These are phyloP conservation scores for Gambusia affinis DNA, from an alignment of 2,113 vertebrate genomes.

Conservation along the genomic window DNA sequence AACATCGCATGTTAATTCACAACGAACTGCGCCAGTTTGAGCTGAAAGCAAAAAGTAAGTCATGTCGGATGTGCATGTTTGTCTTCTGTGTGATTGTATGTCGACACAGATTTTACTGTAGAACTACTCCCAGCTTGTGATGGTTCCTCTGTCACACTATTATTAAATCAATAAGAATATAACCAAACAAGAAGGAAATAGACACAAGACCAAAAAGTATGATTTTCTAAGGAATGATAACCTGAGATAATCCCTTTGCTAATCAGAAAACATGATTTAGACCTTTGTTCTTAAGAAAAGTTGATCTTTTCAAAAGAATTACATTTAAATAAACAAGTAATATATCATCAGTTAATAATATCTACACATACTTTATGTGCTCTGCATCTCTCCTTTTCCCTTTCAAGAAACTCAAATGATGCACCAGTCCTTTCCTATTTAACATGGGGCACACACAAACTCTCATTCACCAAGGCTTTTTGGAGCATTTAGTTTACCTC, in stretches of 20 bases:
- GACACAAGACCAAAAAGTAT: too few relatives aligned
- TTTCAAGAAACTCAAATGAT: background rate
- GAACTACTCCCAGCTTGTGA: too few relatives aligned
- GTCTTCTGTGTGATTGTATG: too few relatives aligned
- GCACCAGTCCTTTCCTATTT: background rate
- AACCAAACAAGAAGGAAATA: too few relatives aligned
- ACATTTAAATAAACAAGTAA: background rate
- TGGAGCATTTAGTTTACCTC: background rate
- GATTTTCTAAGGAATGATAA: too few relatives aligned
- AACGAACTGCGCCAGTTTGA: too few relatives aligned
- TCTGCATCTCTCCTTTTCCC: background rate
- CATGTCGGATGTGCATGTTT: too few relatives aligned
- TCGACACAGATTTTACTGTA: too few relatives aligned
- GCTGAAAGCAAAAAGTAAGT: too few relatives aligned
- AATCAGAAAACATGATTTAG: background rate
- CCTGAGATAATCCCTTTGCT: background rate
- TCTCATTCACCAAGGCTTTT: background rate
- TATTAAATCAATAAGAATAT: too few relatives aligned
- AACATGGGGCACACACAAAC: background rate
- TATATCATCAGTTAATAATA: background rate
- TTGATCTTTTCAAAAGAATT: background rate
- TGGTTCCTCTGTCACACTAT: too few relatives aligned
- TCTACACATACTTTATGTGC: background rate
- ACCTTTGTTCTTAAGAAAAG: background rate
- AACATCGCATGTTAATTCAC: too few relatives aligned